Evolutionary conservation across 2,113 vertebrate genomes (phyloP).

Genomic region (Ctenodactylus gundi): DNA sequence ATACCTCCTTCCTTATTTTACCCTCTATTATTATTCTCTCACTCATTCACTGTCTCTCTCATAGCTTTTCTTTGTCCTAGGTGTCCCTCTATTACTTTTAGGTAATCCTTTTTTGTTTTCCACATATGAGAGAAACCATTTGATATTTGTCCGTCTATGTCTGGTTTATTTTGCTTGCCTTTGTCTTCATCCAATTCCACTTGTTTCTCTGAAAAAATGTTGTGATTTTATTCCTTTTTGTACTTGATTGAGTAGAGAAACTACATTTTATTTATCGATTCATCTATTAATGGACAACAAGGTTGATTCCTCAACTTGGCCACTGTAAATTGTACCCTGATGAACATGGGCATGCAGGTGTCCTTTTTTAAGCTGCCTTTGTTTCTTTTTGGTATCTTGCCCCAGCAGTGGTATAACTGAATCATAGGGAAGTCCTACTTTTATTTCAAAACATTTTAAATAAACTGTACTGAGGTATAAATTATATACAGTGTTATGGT

Average conservation of each 20-base stretch:
- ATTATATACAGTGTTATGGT: background rate
- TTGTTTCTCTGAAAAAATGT: background rate
- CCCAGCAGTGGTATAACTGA: background rate
- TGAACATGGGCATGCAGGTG: background rate
- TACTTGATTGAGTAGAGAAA: background rate
- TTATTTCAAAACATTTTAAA: background rate
- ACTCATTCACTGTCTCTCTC: background rate
- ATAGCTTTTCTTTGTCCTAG: background rate
- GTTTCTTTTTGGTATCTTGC: background rate
- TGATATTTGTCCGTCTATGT: background rate
- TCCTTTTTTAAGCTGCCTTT: background rate
- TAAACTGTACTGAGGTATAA: background rate
- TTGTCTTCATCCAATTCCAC: background rate
- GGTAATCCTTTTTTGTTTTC: background rate
- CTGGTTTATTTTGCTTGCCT: background rate
- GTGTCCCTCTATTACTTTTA: background rate
- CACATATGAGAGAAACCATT: background rate
- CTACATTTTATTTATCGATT: background rate
- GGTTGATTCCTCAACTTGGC: background rate
- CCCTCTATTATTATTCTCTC: background rate
- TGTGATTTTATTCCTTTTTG: background rate
- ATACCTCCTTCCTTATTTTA: background rate
- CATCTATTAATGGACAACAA: background rate
- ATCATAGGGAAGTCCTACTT: background rate
- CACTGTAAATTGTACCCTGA: background rate